phyloP scores from a whole-genome alignment of 2,797 vertebrate genomes.

The Hoplostethus atlanticus region DNA sequence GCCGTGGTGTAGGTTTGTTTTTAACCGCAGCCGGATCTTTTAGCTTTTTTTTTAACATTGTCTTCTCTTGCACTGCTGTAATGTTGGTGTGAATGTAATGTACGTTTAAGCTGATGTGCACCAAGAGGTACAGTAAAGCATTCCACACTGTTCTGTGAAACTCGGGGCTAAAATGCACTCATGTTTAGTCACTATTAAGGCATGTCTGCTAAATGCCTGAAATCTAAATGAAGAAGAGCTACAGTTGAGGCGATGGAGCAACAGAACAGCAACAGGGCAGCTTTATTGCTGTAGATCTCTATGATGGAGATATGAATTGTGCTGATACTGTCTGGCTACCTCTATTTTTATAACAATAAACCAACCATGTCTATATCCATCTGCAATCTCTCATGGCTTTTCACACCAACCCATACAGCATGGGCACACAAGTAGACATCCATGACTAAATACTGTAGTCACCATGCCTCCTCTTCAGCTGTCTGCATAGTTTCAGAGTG shows the following conservation, averaged over 20 bases:
- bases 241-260: constrained; percentile 13
- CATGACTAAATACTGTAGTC: not conserved
- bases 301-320: constrained; percentile 26
- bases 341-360: not conserved
- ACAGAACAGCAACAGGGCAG: constrained; percentile 9
- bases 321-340: constrained; percentile 15
- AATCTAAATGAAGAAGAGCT: constrained; percentile 14
- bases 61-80: not conserved
- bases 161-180: constrained; percentile 12
- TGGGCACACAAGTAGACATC: constrained; percentile 6
- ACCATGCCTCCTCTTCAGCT: not conserved
- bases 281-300: constrained; percentile 9
- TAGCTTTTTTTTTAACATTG: not conserved
- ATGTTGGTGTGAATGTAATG: constrained; percentile 3
- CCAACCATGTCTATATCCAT: not conserved
- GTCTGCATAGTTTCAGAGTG: constrained; percentile 18
- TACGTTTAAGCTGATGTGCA: constrained; percentile 14
- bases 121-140: constrained; percentile 2
- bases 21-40: constrained; percentile 33
- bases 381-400: constrained; percentile 3
- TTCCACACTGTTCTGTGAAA: not conserved
- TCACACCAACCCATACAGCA: not conserved
- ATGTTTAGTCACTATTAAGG: constrained; percentile 5
- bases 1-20: constrained; percentile 56
- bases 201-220: constrained; percentile 1